Evolutionary conservation across 2,113 vertebrate genomes (phyloP).

Genomic region (Murina feae): DNA sequence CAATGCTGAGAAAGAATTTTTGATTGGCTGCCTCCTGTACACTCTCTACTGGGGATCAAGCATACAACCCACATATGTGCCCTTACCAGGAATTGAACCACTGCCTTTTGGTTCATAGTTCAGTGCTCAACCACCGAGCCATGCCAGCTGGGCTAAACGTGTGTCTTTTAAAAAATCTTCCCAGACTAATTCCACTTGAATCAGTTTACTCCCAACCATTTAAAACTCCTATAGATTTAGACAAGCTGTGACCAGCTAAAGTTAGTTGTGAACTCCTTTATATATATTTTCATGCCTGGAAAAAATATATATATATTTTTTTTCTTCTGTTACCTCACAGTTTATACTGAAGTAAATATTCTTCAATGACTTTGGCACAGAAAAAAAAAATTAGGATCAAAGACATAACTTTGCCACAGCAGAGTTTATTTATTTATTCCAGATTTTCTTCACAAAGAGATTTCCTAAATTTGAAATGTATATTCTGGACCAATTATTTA

Average conservation of each 20-base stretch:
- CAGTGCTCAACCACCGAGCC: no score
- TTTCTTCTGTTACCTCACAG: not conserved
- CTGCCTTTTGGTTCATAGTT: no score
- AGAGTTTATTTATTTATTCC: not conserved
- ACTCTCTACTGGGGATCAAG: no score
- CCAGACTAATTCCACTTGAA: not conserved
- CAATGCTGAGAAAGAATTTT: no score
- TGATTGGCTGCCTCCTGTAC: no score
- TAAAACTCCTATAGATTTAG: not conserved
- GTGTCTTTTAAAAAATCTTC: not conserved
- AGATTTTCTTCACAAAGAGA: not conserved
- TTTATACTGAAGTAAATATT: not conserved
- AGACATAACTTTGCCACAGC: not conserved
- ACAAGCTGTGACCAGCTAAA: not conserved
- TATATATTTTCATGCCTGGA: not conserved
- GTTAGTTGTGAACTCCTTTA: not conserved
- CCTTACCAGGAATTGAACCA: no score
- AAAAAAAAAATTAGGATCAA: not conserved
- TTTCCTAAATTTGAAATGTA: conserved; percentile 3
- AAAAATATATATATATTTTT: not conserved
- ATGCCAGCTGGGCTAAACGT: not conserved
- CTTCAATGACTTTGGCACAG: not conserved
- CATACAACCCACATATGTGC: no score
- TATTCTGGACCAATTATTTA: not conserved
- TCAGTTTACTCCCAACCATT: not conserved